phyloP scores from a whole-genome alignment of 2,113 vertebrate species.

The Protobothrops flavoviridis region DNA sequence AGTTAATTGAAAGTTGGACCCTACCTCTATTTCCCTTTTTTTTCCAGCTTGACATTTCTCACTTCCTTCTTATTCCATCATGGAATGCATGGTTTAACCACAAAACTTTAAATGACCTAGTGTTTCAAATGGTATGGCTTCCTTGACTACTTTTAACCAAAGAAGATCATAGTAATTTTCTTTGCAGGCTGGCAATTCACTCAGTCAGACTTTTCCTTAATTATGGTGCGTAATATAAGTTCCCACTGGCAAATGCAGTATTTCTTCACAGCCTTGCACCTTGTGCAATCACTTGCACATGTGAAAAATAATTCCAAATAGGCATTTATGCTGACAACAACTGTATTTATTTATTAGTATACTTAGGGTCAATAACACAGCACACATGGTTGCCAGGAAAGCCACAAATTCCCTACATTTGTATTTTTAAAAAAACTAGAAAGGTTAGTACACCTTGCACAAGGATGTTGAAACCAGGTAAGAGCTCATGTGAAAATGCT shows the following conservation, averaged over 20 bases:
- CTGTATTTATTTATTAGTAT: neutral
- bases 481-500: neutral
- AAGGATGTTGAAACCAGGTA: neutral
- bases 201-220: constrained; percentile 35
- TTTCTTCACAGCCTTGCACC: constrained; percentile 23
- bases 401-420: neutral
- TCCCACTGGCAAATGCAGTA: constrained; percentile 38
- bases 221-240: constrained; percentile 10
- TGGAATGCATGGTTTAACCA: constrained; percentile 25
- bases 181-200: constrained; percentile 35
- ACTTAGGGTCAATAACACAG: neutral
- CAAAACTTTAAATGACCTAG: constrained; percentile 29
- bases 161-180: constrained; percentile 38
- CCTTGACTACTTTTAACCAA: constrained; percentile 16
- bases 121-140: constrained; percentile 17
- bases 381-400: neutral
- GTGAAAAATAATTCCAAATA: constrained; percentile 28
- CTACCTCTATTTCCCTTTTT: neutral
- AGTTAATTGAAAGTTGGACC: constrained; percentile 29
- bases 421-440: neutral
- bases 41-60: constrained; percentile 21
- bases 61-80: constrained; percentile 8
- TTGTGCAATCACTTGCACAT: constrained; percentile 27
- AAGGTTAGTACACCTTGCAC: neutral
- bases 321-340: neutral